Evolutionary conservation across 1,140 invertebrate genomes (phyloP).

Genomic region (Zaprionus camerounensis): DNA sequence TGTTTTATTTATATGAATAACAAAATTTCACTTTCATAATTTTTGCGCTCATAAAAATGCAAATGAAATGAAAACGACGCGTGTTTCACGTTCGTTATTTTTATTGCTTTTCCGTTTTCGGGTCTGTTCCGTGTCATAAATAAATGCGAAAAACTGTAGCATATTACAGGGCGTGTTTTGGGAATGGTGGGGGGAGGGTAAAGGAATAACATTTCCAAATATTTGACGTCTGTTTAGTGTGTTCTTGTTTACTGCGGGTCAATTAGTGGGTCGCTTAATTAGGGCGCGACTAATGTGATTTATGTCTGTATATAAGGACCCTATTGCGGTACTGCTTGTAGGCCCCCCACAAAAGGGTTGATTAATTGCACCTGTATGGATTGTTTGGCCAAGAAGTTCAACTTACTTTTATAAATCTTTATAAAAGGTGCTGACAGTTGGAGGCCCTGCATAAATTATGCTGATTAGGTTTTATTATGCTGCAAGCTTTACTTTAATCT

Average conservation of each 20-base stretch:
- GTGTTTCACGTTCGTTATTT: slow-evolving; percentile 13
- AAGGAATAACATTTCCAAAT: slow-evolving; percentile 23
- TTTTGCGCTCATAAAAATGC: slow-evolving; percentile 65
- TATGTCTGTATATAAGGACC: slow-evolving; percentile 36
- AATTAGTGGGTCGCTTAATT: slow-evolving; percentile 65
- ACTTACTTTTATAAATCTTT: slow-evolving; percentile 1
- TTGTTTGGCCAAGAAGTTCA: background rate
- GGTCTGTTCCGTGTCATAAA: background rate
- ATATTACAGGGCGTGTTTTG: slow-evolving; percentile 64
- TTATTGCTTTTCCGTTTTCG: slow-evolving; percentile 44
- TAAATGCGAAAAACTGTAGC: slow-evolving; percentile 46
- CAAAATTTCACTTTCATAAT: slow-evolving; percentile 76
- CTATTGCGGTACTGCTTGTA: background rate
- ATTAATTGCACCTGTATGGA: background rate
- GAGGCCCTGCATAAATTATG: background rate
- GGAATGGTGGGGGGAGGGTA: too few relatives aligned
- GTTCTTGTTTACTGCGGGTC: slow-evolving; percentile 18
- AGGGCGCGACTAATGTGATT: slow-evolving; percentile 66
- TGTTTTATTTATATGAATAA: slow-evolving; percentile 11
- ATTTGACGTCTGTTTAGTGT: slow-evolving; percentile 29
- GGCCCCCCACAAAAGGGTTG: slow-evolving; percentile 3
- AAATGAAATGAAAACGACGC: slow-evolving; percentile 60
- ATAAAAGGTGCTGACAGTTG: background rate
- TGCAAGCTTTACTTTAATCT: background rate
- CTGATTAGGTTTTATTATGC: background rate